Conservation (phyloP, 2,797 vertebrate genomes). For the Synaphobranchus kaupii region DNA sequence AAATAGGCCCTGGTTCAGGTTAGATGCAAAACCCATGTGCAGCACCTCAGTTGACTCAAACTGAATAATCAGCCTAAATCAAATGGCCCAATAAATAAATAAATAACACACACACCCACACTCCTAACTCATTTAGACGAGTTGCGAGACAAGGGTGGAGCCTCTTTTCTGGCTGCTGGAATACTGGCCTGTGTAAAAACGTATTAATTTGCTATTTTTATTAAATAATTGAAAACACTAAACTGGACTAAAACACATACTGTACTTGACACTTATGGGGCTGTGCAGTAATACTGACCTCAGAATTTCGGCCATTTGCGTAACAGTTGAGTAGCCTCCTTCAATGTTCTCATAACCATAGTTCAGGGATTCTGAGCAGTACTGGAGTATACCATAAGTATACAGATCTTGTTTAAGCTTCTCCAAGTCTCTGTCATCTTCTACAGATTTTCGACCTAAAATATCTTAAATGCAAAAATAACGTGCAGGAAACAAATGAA, state of each 20-base stretch:
- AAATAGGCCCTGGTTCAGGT: background rate
- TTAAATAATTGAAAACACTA: background rate
- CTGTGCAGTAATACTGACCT: conserved; percentile 42
- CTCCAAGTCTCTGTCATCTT: conserved; percentile 43
- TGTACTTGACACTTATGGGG: background rate
- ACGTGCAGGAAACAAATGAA: background rate
- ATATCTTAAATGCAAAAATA: conserved; percentile 18
- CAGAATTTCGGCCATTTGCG: conserved; percentile 56
- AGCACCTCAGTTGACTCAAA: background rate
- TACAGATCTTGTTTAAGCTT: conserved; percentile 50
- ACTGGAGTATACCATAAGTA: conserved; percentile 42
- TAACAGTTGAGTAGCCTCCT: conserved; percentile 44
- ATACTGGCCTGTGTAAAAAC: background rate
- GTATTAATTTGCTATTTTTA: background rate
- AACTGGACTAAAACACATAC: background rate
- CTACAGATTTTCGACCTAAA: conserved; percentile 28
- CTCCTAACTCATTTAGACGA: background rate
- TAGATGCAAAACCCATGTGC: background rate
- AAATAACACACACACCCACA: background rate
- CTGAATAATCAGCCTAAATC: too few species aligned
- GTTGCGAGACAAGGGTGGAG: background rate
- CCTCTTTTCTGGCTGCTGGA: background rate
- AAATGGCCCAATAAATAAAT: background rate
- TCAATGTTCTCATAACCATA: conserved; percentile 44
- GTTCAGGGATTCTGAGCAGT: conserved; percentile 49